These are phyloP conservation scores for Bubo scandiacus DNA, from an alignment of 2,113 vertebrate species.

Conservation along the genomic window DNA sequence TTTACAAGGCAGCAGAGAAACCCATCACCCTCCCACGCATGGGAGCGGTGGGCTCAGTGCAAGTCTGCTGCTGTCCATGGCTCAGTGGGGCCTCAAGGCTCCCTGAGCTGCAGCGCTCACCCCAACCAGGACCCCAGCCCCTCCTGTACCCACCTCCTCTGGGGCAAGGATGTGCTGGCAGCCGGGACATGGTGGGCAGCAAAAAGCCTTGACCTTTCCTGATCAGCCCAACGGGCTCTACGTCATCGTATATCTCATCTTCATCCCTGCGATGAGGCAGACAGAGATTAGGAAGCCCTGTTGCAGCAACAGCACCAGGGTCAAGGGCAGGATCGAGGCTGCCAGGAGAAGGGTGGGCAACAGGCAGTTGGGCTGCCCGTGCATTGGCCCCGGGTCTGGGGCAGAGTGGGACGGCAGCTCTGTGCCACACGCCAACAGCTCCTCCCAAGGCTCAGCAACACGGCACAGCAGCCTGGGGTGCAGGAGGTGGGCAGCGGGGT, in stretches of 20 bases:
- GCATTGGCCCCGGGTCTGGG: not conserved
- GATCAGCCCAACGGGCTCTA: not conserved
- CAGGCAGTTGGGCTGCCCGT: not conserved
- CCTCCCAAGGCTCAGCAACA: not conserved
- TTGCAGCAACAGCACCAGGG: rapidly evolving
- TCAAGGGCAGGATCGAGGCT: not conserved
- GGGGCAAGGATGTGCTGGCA: rapidly evolving
- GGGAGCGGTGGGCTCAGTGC: not conserved
- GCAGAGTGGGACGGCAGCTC: not conserved
- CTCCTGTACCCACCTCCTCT: not conserved
- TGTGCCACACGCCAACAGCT: not conserved
- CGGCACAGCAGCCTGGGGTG: not conserved
- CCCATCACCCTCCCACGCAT: rapidly evolving
- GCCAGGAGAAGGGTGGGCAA: not conserved
- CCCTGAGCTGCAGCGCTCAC: not conserved
- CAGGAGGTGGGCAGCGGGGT: not conserved
- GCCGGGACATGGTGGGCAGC: not conserved
- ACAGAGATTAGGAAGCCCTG: not conserved
- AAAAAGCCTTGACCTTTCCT: not conserved
- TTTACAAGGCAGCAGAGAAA: not conserved
- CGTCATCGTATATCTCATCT: conserved; percentile 7
- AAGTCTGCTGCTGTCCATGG: rapidly evolving
- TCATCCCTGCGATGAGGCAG: not conserved
- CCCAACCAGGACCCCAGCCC: not conserved
- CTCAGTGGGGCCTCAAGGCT: rapidly evolving